A percentile compares a stretch with the other conserved stretches of the same genome.
Conservation (phyloP, 1,140 invertebrate species). For the Drosophila mauritiana region DNA sequence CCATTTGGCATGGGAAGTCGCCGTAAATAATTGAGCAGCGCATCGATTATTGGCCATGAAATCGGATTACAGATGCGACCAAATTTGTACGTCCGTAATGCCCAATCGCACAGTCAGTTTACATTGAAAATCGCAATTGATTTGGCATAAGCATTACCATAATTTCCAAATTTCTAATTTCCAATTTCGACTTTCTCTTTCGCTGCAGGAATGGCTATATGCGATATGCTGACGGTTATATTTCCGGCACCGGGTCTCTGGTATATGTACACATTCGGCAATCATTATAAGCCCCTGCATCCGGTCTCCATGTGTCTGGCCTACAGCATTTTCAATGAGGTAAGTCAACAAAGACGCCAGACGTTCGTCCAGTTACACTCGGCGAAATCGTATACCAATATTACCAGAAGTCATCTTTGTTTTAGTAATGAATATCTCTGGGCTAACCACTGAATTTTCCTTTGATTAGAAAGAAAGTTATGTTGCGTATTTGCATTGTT, state of each 20-base stretch:
- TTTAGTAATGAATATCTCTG: too few relatives aligned
- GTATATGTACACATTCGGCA: conserved; percentile 95
- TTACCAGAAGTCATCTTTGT: too few relatives aligned
- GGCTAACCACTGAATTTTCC: too few relatives aligned
- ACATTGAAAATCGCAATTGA: conserved; percentile 15
- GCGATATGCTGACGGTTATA: conserved; percentile 95
- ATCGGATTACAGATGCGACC: conserved; percentile 4
- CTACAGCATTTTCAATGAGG: conserved; percentile 92
- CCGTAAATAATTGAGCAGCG: conserved; percentile 24
- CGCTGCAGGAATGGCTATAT: conserved; percentile 92
- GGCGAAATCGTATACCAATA: too few relatives aligned
- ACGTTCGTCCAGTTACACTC: neutral
- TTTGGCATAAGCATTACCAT: conserved; percentile 43
- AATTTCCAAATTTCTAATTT: conserved; percentile 16
- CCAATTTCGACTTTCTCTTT: neutral
- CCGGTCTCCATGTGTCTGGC: conserved; percentile 91
- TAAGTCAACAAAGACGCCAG: conserved; percentile 72
- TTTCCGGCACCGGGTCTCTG: conserved; percentile 94
- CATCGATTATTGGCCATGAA: conserved; percentile 1
- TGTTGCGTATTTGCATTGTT: too few relatives aligned
- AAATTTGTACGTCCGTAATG: neutral
- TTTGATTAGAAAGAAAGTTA: too few relatives aligned
- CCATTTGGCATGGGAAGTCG: neutral
- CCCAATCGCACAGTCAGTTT: conserved; percentile 21
- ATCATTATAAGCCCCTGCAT: conserved; percentile 91